Conservation (phyloP, 2,888 invertebrate genomes). For the Arrhopalites spinosus region DNA sequence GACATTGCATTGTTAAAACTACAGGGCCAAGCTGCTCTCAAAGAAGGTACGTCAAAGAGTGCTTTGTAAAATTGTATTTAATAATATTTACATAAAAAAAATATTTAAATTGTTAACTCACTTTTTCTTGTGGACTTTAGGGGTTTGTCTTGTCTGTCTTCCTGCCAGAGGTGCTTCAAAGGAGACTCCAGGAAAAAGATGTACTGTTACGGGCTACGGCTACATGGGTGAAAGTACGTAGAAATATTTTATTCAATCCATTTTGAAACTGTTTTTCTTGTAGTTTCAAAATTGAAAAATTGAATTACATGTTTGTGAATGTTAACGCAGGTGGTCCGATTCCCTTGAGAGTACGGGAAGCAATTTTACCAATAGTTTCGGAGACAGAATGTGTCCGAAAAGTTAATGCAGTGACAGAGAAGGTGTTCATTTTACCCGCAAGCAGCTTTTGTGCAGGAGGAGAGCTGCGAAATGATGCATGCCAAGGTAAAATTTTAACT, state of each 20-base stretch:
- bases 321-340: constrained; percentile 92
- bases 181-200: constrained; percentile 80
- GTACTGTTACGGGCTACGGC: constrained; percentile 86
- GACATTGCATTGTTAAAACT: constrained; percentile 90
- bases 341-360: constrained; percentile 84
- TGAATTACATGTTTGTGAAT: too few species aligned
- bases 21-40: constrained; percentile 84
- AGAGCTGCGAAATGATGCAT: constrained; percentile 89
- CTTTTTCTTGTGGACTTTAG: too few species aligned
- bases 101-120: too few species aligned
- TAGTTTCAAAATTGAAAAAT: too few species aligned
- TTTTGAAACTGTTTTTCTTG: too few species aligned
- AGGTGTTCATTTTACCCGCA: constrained; percentile 89
- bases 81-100: too few species aligned
- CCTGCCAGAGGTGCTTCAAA: constrained; percentile 87
- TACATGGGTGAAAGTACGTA: constrained; percentile 88
- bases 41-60: too few species aligned
- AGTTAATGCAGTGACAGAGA: constrained; percentile 92
- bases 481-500: constrained; percentile 73
- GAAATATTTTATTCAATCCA: background rate
- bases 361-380: constrained; percentile 88
- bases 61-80: too few species aligned
- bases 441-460: constrained; percentile 94
- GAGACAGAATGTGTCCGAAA: constrained; percentile 90
- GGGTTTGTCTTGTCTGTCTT: constrained; percentile 82